A percentile compares a stretch with the other conserved stretches of the same genome.
Conservation (phyloP, 1,140 invertebrate genomes). For the Globodera ellingtonae region DNA sequence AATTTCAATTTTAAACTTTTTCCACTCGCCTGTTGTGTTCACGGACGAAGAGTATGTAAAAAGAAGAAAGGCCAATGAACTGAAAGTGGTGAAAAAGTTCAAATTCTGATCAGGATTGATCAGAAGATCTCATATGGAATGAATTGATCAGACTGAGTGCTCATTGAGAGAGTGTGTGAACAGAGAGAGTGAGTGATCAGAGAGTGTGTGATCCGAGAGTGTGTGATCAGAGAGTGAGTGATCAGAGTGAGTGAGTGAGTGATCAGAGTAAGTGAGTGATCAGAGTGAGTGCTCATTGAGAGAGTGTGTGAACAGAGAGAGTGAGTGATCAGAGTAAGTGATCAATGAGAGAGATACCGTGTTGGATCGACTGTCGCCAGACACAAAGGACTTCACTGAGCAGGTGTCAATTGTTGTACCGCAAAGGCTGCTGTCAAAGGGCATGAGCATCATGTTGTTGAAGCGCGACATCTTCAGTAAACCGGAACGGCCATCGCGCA, state of each 20-base stretch:
- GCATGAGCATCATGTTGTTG: slow-evolving; percentile 60
- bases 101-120: slow-evolving; percentile 48
- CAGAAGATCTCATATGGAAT: slow-evolving; percentile 60
- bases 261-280: no score
- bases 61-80: slow-evolving; percentile 60
- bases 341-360: neutral
- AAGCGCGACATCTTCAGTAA: slow-evolving; percentile 61
- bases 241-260: neutral
- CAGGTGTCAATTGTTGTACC: slow-evolving; percentile 41
- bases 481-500: slow-evolving; percentile 62
- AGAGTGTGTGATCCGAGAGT: no score
- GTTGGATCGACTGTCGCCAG: slow-evolving; percentile 62
- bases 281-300: no score
- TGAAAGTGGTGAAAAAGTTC: slow-evolving; percentile 24
- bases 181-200: no score
- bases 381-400: slow-evolving; percentile 54
- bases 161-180: no score
- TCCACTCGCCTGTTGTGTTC: slow-evolving; percentile 61
- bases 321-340: no score
- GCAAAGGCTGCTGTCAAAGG: slow-evolving; percentile 61
- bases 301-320: no score
- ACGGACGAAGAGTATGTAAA: slow-evolving; percentile 63
- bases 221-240: neutral
- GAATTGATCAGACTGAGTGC: slow-evolving; percentile 39
- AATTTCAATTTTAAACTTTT: neutral